These are phyloP conservation scores for Pseudorhiza aurosa DNA, from an alignment of 30 jellyfish, hydroid and myxozoan genomes.

Conservation along the genomic window DNA sequence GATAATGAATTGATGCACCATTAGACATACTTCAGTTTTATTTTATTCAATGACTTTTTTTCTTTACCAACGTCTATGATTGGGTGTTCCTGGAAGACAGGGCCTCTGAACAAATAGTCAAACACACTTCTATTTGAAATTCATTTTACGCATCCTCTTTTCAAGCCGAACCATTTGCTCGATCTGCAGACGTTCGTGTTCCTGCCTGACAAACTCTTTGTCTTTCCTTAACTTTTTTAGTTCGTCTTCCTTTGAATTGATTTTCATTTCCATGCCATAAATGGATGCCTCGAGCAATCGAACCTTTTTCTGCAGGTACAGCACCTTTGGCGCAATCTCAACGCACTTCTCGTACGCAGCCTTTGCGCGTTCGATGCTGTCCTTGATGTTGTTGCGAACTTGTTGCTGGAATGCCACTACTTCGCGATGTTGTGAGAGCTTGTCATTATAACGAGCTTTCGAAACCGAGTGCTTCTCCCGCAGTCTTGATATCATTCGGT, in stretches of 20 bases:
- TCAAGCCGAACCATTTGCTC: conserved; percentile 60
- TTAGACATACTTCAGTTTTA: too few relatives aligned
- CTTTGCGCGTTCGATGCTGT: conserved; percentile 65
- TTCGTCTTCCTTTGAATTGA: conserved; percentile 57
- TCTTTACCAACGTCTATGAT: too few relatives aligned
- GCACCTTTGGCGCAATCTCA: conserved; percentile 61
- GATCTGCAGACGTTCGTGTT: conserved; percentile 40
- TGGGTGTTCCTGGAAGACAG: too few relatives aligned
- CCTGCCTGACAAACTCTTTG: conserved; percentile 43
- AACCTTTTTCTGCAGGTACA: conserved; percentile 53
- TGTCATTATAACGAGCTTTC: conserved; percentile 30
- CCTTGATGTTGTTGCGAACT: conserved; percentile 35
- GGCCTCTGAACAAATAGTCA: too few relatives aligned
- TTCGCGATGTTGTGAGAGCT: conserved; percentile 42
- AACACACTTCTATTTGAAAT: conserved; percentile 31
- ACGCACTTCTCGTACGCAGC: conserved; percentile 61
- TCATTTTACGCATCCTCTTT: conserved; percentile 35
- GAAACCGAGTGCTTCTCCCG: conserved; percentile 37
- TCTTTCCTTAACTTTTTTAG: conserved; percentile 41
- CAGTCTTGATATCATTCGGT: conserved; percentile 51
- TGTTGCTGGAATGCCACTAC: conserved; percentile 54
- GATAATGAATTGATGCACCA: too few relatives aligned
- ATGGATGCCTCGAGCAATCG: conserved; percentile 60
- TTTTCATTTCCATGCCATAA: conserved; percentile 61
- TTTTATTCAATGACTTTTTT: too few relatives aligned